Evolutionary conservation across 1,140 invertebrate genomes (phyloP).

Genomic region (Apocrypta bakeri): DNA sequence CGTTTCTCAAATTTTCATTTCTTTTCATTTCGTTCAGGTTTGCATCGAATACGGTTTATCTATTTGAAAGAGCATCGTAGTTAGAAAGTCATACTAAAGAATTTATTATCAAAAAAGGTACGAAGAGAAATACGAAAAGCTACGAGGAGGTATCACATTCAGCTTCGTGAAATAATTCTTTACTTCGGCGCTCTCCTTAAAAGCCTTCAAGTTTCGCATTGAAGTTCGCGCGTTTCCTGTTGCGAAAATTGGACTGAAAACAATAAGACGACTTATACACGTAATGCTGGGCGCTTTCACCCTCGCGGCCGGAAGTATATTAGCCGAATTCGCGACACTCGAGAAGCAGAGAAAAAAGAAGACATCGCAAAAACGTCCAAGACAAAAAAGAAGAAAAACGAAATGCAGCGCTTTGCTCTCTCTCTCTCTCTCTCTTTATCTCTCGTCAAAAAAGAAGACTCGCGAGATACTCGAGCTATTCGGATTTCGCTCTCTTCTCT

Average conservation of each 20-base stretch:
- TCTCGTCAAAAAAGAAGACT: neutral
- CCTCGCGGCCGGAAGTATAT: constrained; percentile 8
- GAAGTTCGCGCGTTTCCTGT: constrained; percentile 2
- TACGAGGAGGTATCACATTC: neutral
- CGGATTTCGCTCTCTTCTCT: constrained; percentile 25
- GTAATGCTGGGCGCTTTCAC: constrained; percentile 8
- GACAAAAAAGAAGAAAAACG: constrained; percentile 32
- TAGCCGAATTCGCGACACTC: constrained; percentile 41
- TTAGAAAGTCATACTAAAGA: no score
- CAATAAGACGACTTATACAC: constrained; percentile 9
- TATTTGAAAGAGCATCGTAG: no score
- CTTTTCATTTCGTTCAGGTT: no score
- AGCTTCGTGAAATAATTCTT: neutral
- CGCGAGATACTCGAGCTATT: constrained; percentile 23
- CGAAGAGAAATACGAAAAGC: no score
- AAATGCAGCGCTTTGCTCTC: no score
- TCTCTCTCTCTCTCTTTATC: no score
- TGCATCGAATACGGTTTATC: no score
- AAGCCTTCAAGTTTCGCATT: neutral
- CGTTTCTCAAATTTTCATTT: no score
- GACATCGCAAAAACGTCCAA: neutral
- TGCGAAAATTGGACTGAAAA: constrained; percentile 34
- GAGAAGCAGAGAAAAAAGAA: constrained; percentile 8
- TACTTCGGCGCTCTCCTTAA: neutral
- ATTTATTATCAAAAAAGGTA: no score